These are phyloP conservation scores for Pseudococcus viburni DNA, from an alignment of 2,888 invertebrate species.

Conservation along the genomic window DNA sequence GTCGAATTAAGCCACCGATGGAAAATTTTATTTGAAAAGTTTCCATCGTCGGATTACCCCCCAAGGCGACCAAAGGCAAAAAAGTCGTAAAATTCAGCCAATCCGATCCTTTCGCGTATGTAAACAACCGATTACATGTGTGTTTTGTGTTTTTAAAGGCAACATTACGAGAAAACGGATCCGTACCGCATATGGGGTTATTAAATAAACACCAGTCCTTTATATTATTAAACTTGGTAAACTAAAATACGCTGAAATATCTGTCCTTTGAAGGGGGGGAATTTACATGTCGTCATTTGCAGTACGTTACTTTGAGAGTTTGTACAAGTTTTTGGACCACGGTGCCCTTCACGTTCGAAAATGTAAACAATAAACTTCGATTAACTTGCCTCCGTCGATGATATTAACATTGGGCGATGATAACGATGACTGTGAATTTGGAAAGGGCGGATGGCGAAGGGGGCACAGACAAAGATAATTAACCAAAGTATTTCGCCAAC, in stretches of 20 bases:
- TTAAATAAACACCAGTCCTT: slow-evolving; percentile 25
- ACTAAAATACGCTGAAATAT: slow-evolving; percentile 17
- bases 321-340: slow-evolving; percentile 43
- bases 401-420: slow-evolving; percentile 15
- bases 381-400: slow-evolving; percentile 20
- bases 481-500: slow-evolving; percentile 36
- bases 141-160: neutral
- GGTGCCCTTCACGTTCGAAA: slow-evolving; percentile 8
- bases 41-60: neutral
- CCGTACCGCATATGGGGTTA: neutral
- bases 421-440: neutral
- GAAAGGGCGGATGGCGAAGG: neutral
- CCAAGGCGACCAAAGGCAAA: too few relatives aligned
- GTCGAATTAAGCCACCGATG: neutral
- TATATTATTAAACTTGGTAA: slow-evolving; percentile 22
- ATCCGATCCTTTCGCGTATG: neutral
- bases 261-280: slow-evolving; percentile 12
- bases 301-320: slow-evolving; percentile 47
- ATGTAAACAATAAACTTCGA: slow-evolving; percentile 47
- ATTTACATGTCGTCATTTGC: slow-evolving; percentile 58
- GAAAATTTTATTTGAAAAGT: neutral
- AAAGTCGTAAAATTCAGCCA: neutral
- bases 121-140: neutral
- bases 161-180: neutral
- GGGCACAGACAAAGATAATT: slow-evolving; percentile 40